Base-by-base conservation (phyloP, 2,113 vertebrate species). In the Numida meleagris region DNA sequence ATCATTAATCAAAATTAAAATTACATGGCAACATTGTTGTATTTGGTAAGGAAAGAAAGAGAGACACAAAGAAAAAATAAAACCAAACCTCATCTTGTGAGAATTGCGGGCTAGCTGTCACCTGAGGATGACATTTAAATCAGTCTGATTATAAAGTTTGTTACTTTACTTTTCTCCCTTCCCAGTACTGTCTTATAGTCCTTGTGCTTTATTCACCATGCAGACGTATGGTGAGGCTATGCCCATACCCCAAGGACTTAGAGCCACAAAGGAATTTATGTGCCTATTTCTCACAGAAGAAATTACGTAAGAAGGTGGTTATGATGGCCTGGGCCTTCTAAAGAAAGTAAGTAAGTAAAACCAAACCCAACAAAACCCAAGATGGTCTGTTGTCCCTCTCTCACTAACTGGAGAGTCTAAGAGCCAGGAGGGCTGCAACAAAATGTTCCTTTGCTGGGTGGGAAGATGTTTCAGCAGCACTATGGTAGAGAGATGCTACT, bases 401-500 rank as follows among this genome's bases (percentile, higher is more conserved):
- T 23, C 18, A 55, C 2, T 27, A 20, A 5, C 1, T 0, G 21
- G 36, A 85, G 27, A 53, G 14, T 12, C 62, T 68, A 38, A 59
- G 10, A 29, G 9, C 0, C 0, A 57, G 38, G 55, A 6, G 4
- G 50, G 15, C 12, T 73, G 16, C 2, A n/a, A 34, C 3, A 62
- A 79, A 62, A 43, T 27, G 4, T 11, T 79, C 7, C 0, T 77
- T 21, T 72, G 29, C 7, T 50, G 34, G 4, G 23, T 55, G 8
- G 16, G 33, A 80, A 63, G 17, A 71, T 1, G 3, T 42, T 18
- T 61, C 31, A 65, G 43, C 57, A 80, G 63, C 73, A 34, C 36
- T 33, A 9, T 29, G 12, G 31, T 58, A 75, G 70, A 81, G 33
- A 67, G 38, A 75, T 57, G 40, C 68, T 91, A 83, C 86, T 82